A percentile compares a stretch with the other conserved stretches of the same genome.
Evolutionary conservation across 1,140 invertebrate genomes (phyloP).

Genomic region (Orchestia grillus): DNA sequence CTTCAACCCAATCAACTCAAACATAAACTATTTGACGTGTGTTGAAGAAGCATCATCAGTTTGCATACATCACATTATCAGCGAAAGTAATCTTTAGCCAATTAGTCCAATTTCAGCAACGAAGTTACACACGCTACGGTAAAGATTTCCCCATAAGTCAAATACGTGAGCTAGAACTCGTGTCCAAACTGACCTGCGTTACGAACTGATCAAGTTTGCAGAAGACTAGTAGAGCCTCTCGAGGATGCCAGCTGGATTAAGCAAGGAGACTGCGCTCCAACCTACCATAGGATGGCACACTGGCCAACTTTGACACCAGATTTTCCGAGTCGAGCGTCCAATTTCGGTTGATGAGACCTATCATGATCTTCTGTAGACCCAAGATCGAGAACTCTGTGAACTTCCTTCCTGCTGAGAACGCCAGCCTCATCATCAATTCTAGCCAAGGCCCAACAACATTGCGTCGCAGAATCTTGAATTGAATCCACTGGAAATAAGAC

Average conservation of each 20-base stretch:
- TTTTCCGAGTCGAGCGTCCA: background rate
- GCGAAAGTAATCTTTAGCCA: no score
- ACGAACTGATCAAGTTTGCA: background rate
- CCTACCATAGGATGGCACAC: background rate
- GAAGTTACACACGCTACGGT: background rate
- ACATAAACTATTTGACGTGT: no score
- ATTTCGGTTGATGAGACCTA: background rate
- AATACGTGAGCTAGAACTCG: background rate
- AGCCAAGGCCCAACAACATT: background rate
- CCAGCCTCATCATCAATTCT: background rate
- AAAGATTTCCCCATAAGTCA: background rate
- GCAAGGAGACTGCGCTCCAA: background rate
- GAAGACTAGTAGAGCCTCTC: background rate
- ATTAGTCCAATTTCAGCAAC: background rate
- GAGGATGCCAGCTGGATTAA: background rate
- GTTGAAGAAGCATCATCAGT: no score
- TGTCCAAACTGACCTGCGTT: background rate
- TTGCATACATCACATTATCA: no score
- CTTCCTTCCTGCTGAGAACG: background rate
- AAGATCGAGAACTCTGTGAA: background rate
- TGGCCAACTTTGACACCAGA: constrained; percentile 6
- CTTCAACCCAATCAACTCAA: no score
- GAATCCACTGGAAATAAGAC: background rate
- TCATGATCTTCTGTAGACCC: background rate
- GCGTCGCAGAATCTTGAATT: background rate